Base-by-base conservation (phyloP, 2,797 vertebrate genomes). In the Myotis daubentonii region DNA sequence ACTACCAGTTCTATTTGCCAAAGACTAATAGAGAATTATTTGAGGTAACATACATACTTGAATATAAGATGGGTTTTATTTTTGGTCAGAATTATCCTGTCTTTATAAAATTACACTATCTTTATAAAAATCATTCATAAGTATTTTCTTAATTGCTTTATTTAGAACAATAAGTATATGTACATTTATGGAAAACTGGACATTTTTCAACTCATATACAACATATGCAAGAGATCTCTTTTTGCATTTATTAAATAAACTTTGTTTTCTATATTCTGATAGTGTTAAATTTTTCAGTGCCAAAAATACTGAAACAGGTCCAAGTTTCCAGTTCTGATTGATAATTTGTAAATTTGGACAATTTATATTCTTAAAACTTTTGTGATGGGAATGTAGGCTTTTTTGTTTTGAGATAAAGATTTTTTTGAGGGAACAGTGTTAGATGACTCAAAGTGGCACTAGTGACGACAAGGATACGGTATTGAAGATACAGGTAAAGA, bases 211-310 rank as follows among this genome's bases (percentile, higher is more conserved):
- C 22, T 79, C 6, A 87, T 62, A 0, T 53, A 85, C 25, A 85
- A 75, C 36, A 38, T 4, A 72, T 92, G 28, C 57, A 66, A 71
- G 55, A 91, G 47, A 30, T 80, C 51, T 70, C 38, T 75, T 76
- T 44, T 82, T 79, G 16, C 33, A 60, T 92, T 93, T 49, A 30
- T 89, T 92, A 79, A 83, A 55, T 84, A 62, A 85, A 79, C 36
- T 87, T 93, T 66, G 30, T 82, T 92, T 92, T 95, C 6, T 55
- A 5, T 91, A 80, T 66, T 89, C 30, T 82, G 33, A n/a, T 79
- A 79, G 28, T 90, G 11, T 81, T 96, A 82, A 74, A 70, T 22
- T 13, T 80, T 75, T 41, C 76, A 87, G 28, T 78, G 22, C 49
- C 28, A 57, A 62, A 90, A 87, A n/a, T 81, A 44, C 20, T 76